Evolutionary conservation across 1,140 invertebrate species (phyloP).

Genomic region (Acromyrmex charruanus): DNA sequence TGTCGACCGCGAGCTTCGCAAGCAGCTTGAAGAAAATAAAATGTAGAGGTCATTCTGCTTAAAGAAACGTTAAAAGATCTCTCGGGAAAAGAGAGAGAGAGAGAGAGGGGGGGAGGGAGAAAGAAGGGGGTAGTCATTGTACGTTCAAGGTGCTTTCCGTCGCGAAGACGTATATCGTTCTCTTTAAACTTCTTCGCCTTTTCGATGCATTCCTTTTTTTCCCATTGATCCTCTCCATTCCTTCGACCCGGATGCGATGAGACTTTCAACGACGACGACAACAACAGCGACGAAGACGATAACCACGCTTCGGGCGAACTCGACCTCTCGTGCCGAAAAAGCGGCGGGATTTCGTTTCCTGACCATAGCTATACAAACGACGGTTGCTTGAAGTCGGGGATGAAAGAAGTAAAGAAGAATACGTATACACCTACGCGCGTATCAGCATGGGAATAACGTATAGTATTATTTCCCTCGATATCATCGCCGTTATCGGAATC

Average conservation of each 20-base stretch:
- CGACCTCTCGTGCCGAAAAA: slow-evolving; percentile 52
- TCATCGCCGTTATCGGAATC: neutral
- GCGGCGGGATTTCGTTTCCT: slow-evolving; percentile 43
- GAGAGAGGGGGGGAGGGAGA: no score
- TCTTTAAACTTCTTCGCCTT: slow-evolving; percentile 30
- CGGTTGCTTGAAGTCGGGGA: neutral
- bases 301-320: slow-evolving; percentile 17
- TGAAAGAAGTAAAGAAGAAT: slow-evolving; percentile 6
- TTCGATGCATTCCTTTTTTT: neutral
- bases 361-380: slow-evolving; percentile 1
- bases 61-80: slow-evolving; percentile 47
- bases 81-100: no score
- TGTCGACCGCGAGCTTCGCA: slow-evolving; percentile 16
- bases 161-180: slow-evolving; percentile 53
- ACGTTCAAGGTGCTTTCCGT: slow-evolving; percentile 32
- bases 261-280: slow-evolving; percentile 52
- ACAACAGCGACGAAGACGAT: neutral
- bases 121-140: slow-evolving; percentile 14
- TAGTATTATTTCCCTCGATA: neutral
- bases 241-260: slow-evolving; percentile 51
- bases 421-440: neutral
- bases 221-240: slow-evolving; percentile 35
- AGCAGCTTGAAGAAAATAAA: slow-evolving; percentile 48
- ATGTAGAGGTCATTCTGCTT: slow-evolving; percentile 47
- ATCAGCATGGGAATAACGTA: neutral